Evolutionary conservation across 2,797 vertebrate genomes (phyloP).

Genomic region (Orestias chungarensis): DNA sequence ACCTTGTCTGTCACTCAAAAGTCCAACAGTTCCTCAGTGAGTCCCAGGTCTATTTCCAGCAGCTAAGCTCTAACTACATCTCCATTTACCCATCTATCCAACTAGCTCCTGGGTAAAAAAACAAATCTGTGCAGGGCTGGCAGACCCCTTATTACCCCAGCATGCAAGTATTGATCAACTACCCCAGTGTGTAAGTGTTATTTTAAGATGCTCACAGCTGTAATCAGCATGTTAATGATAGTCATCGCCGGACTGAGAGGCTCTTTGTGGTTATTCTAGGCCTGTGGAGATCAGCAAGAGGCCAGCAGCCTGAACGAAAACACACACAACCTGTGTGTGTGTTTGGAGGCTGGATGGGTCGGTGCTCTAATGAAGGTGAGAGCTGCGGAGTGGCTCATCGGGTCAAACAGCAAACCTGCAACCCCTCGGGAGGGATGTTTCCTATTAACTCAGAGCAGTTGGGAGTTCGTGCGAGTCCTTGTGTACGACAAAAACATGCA

Average conservation of each 20-base stretch:
- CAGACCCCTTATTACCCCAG: conserved; percentile 76
- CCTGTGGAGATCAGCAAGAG: conserved; percentile 51
- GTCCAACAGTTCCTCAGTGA: neutral
- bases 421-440: conserved; percentile 7
- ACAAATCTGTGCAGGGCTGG: conserved; percentile 52
- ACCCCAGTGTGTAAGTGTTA: conserved; percentile 68
- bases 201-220: conserved; percentile 74
- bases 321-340: too few relatives aligned
- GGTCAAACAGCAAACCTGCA: conserved; percentile 1
- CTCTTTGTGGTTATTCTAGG: conserved; percentile 64
- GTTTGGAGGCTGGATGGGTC: neutral
- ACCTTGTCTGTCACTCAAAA: neutral
- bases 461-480: conserved; percentile 10
- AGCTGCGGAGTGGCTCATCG: conserved; percentile 12
- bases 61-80: conserved; percentile 3
- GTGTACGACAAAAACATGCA: neutral
- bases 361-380: conserved; percentile 44
- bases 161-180: conserved; percentile 78
- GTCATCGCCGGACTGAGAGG: conserved; percentile 69
- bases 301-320: conserved; percentile 28
- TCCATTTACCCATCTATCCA: conserved; percentile 11
- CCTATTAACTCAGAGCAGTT: conserved; percentile 25
- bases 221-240: conserved; percentile 81
- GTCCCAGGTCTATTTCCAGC: neutral
- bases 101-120: conserved; percentile 11